Evolutionary conservation across 2,888 invertebrate species (phyloP), one percentile per base, ranked within the genome.

Genomic region (Nineta flava): DNA sequence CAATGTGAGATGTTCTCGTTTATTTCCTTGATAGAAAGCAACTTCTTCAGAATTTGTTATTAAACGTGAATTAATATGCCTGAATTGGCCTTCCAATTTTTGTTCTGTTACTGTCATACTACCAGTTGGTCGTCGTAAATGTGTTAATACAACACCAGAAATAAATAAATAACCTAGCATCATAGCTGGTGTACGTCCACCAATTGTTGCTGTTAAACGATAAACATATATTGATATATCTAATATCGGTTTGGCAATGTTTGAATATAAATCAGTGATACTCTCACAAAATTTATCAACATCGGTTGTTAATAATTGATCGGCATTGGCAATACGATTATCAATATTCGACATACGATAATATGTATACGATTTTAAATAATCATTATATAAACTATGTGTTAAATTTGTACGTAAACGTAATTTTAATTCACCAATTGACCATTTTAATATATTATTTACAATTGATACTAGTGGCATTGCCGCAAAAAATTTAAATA

Each of bases 11-110:
- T 90, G 87, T 65, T 97, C 97, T 13, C 93, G 77, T 54, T 79
- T 76, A 59, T 87, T 88, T 55, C 88, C 87, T 70, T 86, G 79
- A 59, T 81, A 84, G 65, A 84, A 84, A 0, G 83, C 83, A 41
- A 94, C 79, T 68, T 99, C 99, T 67, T 99, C 97, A 1, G 95
- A 88, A 67, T 97, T 95, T 0, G 95, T 94, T 53, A 99, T 97
- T 31, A 99, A 74, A 47, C 97, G 75, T 2, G 96, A 91, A 67
- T 99, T 94, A 32, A 96, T 93, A 62, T 92, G 96, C 63, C 97
- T 78, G 69, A 92, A 96, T 73, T 99, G 96, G 49, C 97, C 99
- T 71, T 99, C 99, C n/a, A 96, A 70, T 64, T 90, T 88, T 67
- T 97, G 97, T 65, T 99, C 97, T 53, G 80, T 80, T 1, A 94